These are phyloP conservation scores for Drosophila yakuba DNA, from an alignment of 1,140 invertebrate genomes.

Conservation along the genomic window DNA sequence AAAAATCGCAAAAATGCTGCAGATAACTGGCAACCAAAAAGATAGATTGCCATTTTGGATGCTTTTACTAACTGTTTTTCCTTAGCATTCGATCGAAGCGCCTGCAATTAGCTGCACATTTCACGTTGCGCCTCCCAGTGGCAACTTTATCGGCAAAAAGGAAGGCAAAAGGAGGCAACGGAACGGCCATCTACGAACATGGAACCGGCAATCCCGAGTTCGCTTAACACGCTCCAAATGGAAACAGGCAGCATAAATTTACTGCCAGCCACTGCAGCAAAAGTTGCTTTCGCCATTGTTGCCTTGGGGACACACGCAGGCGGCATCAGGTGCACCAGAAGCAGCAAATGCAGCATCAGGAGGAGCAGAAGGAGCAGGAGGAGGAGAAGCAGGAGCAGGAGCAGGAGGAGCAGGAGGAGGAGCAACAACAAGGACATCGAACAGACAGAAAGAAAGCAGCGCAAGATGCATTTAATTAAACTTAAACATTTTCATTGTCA, in stretches of 20 bases:
- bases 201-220: conserved; percentile 62
- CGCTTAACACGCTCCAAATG: conserved; percentile 76
- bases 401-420: conserved; percentile 1
- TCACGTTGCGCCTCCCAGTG: conserved; percentile 24
- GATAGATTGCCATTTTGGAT: too few relatives aligned
- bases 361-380: not conserved
- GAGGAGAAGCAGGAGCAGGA: not conserved
- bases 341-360: not conserved
- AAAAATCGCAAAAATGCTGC: not conserved
- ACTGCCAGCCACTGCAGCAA: conserved; percentile 49
- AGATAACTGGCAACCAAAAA: too few relatives aligned
- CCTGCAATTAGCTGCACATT: conserved; percentile 69
- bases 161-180: conserved; percentile 12
- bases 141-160: conserved; percentile 47
- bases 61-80: not conserved
- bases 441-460: conserved; percentile 65
- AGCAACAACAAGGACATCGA: conserved; percentile 25
- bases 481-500: conserved; percentile 84
- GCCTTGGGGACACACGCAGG: conserved; percentile 27
- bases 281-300: conserved; percentile 54
- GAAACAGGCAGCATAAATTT: conserved; percentile 77
- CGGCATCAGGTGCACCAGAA: conserved; percentile 64
- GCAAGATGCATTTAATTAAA: conserved; percentile 83
- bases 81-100: conserved; percentile 17
- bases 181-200: conserved; percentile 31